Evolutionary conservation across 35 echinoderm and acorn worm species (phyloP).

Genomic region (Amphiura filiformis): DNA sequence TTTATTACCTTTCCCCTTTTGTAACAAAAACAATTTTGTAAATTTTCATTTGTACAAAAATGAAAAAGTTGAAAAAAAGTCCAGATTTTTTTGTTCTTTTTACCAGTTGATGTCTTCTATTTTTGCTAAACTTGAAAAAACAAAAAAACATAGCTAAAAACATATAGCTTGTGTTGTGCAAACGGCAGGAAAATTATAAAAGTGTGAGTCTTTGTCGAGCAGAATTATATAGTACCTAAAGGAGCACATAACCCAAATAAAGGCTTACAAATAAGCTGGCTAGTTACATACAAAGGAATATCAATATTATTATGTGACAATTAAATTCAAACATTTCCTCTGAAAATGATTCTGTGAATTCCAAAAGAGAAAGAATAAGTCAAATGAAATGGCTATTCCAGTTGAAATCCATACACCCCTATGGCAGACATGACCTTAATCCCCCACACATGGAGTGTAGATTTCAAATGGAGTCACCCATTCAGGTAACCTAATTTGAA

Average conservation of each 20-base stretch:
- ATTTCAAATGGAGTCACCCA: too few species aligned
- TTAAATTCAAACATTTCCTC: too few species aligned
- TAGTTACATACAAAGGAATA: too few species aligned
- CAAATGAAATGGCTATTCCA: background rate
- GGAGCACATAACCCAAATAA: background rate
- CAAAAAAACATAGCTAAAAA: background rate
- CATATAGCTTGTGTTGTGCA: background rate
- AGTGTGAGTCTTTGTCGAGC: background rate
- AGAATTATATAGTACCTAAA: background rate
- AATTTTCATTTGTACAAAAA: constrained; percentile 10
- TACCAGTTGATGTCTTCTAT: constrained; percentile 5
- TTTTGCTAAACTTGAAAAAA: constrained; percentile 1
- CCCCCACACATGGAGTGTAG: too few species aligned
- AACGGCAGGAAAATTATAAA: background rate
- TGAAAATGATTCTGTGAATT: too few species aligned
- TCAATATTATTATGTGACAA: too few species aligned
- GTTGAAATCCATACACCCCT: too few species aligned
- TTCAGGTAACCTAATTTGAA: too few species aligned
- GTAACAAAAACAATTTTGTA: background rate
- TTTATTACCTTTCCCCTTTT: background rate
- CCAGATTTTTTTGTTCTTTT: background rate
- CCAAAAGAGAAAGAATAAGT: too few species aligned
- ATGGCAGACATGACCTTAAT: too few species aligned
- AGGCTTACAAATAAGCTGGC: too few species aligned
- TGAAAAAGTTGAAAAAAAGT: background rate